phyloP scores from a whole-genome alignment of 2,113 vertebrate species.

The Eonycteris spelaea region DNA sequence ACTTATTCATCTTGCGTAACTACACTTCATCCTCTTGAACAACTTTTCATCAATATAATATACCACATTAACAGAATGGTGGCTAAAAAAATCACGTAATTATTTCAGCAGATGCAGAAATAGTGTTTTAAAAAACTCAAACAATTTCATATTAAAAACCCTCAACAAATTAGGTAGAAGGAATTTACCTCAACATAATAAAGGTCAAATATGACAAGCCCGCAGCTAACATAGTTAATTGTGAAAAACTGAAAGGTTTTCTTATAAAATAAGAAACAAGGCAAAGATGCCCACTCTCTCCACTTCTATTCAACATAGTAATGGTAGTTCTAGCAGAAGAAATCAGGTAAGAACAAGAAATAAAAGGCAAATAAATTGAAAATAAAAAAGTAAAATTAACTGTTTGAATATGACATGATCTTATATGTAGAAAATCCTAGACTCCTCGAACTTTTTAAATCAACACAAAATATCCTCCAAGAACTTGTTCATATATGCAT shows the following conservation, averaged over 20 bases:
- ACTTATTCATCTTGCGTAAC: background rate
- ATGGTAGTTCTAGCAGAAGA: background rate
- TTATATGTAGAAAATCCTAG: background rate
- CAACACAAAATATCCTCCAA: background rate
- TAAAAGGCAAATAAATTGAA: background rate
- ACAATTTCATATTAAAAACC: background rate
- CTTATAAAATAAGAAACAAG: background rate
- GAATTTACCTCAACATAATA: background rate
- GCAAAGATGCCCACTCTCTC: background rate
- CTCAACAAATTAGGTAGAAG: background rate
- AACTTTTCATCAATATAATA: background rate
- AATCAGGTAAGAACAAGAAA: background rate
- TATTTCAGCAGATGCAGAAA: background rate
- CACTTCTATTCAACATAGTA: background rate
- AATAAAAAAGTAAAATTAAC: background rate
- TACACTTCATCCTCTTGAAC: background rate
- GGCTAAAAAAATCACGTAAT: background rate
- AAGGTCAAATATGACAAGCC: background rate
- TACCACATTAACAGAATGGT: background rate
- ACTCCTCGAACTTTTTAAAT: background rate
- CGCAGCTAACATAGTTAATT: background rate
- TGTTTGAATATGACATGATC: background rate
- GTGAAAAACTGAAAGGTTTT: background rate
- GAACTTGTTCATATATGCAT: background rate
- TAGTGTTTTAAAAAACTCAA: background rate